These are phyloP conservation scores for Drosophila flavopinicola DNA, from an alignment of 2,888 invertebrate genomes.

Conservation along the genomic window DNA sequence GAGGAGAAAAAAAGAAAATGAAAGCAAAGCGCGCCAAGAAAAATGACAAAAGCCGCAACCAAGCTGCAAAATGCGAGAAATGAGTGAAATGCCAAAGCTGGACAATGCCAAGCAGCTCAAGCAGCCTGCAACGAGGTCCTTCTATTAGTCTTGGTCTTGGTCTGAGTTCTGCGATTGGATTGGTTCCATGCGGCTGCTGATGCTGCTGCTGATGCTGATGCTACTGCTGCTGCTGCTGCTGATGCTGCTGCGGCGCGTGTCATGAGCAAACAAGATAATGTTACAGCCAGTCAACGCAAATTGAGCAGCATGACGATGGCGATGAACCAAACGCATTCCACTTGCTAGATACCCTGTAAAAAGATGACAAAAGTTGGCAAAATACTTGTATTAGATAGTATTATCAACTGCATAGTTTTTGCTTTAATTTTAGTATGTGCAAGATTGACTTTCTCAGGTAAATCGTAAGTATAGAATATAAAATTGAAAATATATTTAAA, in stretches of 20 bases:
- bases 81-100: conserved; percentile 61
- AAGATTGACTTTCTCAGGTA: too few species aligned
- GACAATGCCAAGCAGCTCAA: conserved; percentile 55
- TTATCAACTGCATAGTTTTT: too few species aligned
- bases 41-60: conserved; percentile 67
- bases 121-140: conserved; percentile 2
- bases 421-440: too few species aligned
- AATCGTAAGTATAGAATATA: too few species aligned
- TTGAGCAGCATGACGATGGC: conserved; percentile 56
- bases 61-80: conserved; percentile 34
- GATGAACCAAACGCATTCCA: conserved; percentile 14
- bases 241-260: conserved; percentile 65
- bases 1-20: conserved; percentile 19
- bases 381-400: background rate
- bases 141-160: background rate
- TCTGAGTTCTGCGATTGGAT: conserved; percentile 2
- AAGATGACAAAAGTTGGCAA: background rate
- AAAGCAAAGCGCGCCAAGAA: conserved; percentile 20
- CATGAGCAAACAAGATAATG: conserved; percentile 79
- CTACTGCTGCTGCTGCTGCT: too few species aligned
- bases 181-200: conserved; percentile 22
- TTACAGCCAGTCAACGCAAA: conserved; percentile 73
- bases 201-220: too few species aligned
- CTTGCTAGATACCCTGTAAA: conserved; percentile 22
- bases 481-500: too few species aligned